These are phyloP conservation scores for Hypothenemus hampei DNA, from an alignment of 1,140 invertebrate genomes.

Conservation along the genomic window DNA sequence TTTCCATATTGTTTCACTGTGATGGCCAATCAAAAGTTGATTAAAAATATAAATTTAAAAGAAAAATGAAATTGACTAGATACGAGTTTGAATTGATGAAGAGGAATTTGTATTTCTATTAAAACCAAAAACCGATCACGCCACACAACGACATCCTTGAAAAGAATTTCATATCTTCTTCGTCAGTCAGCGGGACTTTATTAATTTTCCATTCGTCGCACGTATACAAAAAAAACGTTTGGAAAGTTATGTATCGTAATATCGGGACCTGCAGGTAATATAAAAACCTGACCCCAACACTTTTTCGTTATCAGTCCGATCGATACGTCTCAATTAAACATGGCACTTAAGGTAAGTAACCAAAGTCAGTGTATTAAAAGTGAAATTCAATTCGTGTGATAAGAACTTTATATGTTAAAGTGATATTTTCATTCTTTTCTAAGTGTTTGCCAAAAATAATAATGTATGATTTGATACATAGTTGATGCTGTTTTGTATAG, in stretches of 20 bases:
- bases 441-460: background rate
- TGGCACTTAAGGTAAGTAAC: slow-evolving; percentile 26
- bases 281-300: slow-evolving; percentile 18
- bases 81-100: too few species aligned
- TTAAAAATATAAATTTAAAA: too few species aligned
- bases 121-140: too few species aligned
- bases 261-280: too few species aligned
- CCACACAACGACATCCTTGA: too few species aligned
- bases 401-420: background rate
- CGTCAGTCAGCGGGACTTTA: too few species aligned
- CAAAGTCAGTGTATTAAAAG: background rate
- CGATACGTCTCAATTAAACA: slow-evolving; percentile 13
- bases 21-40: too few species aligned
- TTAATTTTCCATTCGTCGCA: slow-evolving; percentile 9
- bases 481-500: background rate
- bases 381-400: background rate
- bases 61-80: too few species aligned
- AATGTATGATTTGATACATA: background rate
- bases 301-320: slow-evolving; percentile 23
- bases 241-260: slow-evolving; percentile 20
- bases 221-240: slow-evolving; percentile 2
- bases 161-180: slow-evolving; percentile 17
- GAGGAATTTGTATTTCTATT: too few species aligned
- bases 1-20: too few species aligned
- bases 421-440: background rate